Conservation (phyloP, 1,140 invertebrate species). For the Parapsyche elsis region DNA sequence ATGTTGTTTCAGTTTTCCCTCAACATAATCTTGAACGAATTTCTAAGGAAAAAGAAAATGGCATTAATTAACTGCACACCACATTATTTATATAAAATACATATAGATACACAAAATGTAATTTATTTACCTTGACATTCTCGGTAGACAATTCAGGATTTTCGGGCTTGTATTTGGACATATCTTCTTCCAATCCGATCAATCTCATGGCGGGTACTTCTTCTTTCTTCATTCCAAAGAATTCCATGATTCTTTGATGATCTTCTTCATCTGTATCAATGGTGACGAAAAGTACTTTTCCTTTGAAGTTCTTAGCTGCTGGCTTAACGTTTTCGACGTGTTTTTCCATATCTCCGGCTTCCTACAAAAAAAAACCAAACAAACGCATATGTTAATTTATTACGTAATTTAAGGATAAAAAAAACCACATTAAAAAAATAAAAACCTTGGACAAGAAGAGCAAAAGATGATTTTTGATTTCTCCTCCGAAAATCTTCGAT, state of each 20-base stretch:
- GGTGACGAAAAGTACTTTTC: conserved; percentile 93
- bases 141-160: conserved; percentile 80
- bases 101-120: background rate
- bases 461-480: conserved; percentile 95
- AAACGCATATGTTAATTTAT: background rate
- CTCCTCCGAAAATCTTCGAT: conserved; percentile 96
- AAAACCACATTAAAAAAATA: conserved; percentile 18
- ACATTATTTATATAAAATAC: background rate
- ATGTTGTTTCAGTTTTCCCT: conserved; percentile 94
- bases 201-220: conserved; percentile 93
- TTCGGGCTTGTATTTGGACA: conserved; percentile 97
- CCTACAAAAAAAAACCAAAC: conserved; percentile 58
- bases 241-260: conserved; percentile 95
- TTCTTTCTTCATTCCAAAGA: conserved; percentile 97
- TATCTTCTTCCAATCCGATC: conserved; percentile 96
- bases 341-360: conserved; percentile 84
- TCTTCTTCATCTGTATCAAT: conserved; percentile 96
- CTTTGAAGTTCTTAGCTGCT: conserved; percentile 90
- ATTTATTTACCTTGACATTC: conserved; percentile 70
- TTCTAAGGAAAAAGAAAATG: conserved; percentile 60
- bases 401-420: background rate
- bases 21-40: conserved; percentile 90
- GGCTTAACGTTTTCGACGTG: conserved; percentile 79
- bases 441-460: conserved; percentile 89
- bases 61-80: background rate